Conservation (phyloP, 2,113 vertebrate genomes). For the Rhizomys pruinosus region DNA sequence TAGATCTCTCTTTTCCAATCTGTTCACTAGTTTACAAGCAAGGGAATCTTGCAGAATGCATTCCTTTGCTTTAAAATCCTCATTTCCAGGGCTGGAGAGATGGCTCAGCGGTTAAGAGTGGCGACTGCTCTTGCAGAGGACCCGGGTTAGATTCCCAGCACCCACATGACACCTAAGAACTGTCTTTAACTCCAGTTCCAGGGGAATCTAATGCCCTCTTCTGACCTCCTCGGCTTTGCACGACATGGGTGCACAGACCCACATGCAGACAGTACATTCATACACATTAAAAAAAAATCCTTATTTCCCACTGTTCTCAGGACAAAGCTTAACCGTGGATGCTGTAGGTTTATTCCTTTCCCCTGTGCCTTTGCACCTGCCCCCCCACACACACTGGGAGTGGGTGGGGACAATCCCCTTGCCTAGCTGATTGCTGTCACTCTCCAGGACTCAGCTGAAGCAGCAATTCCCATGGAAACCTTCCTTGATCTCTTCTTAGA, state of each 20-base stretch:
- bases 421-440: neutral
- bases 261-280: too few relatives aligned
- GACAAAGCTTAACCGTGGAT: neutral
- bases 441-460: neutral
- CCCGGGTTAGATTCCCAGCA: too few relatives aligned
- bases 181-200: too few relatives aligned
- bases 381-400: neutral
- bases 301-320: neutral
- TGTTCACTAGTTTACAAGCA: neutral
- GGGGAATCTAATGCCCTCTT: too few relatives aligned
- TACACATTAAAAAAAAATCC: too few relatives aligned
- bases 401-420: too few relatives aligned
- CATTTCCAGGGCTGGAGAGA: too few relatives aligned
- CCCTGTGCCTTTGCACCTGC: neutral
- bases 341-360: neutral
- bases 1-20: neutral
- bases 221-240: too few relatives aligned
- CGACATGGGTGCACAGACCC: too few relatives aligned
- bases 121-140: too few relatives aligned
- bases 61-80: slow-evolving; percentile 10
- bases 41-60: slow-evolving; percentile 12
- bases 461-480: neutral
- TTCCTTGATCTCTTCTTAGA: neutral
- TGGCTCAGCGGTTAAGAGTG: too few relatives aligned
- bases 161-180: too few relatives aligned